Evolutionary conservation across 2,797 vertebrate species (phyloP), one percentile per base, ranked within the genome.

Genomic region (Gymnothorax reevesii): DNA sequence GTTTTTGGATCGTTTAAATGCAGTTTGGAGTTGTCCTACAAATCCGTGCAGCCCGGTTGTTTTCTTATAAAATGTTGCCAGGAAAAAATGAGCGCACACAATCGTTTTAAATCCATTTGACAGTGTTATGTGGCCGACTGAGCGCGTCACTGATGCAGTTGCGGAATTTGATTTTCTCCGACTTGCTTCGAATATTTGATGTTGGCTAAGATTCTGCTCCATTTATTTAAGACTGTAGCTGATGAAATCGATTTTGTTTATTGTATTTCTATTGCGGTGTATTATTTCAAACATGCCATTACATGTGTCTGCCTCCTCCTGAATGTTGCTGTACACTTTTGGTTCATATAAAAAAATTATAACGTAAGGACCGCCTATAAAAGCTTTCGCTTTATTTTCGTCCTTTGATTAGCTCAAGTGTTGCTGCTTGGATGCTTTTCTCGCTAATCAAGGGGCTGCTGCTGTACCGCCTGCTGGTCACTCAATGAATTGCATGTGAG

Each of bases 1-100:
- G 9, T 83, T 83, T 42, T 69, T 69, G 66, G 84, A 52, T 55
- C 79, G 33, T 88, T 64, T 77, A 54, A 12, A 73, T 13, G 2
- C 69, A 73, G 17, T 3, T 10, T 75, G 71, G 13, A 20, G 71
- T 42, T 13, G 6, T 42, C 60, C 60, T 15, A 62, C 5, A 7
- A 8, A 7, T 22, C 20, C 62, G 5, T 66, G 20, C 62, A 0
- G 5, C 20, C 20, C 5, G 20, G 20, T 66, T n/a, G 62, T 6
- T 66, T 5, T 1, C n/a, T 22, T 66, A 20, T 66, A n/a, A 66
- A 66, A 66, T 66, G 22, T 66, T 42, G 33, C 62, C 5, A 1
- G 20, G 2, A 66, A 20, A 22, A 66, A n/a, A 66, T 22, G n/a
- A 66, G 4, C n/a, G 20, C 15, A 2, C 13, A 62, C 15, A 60